Percentiles rank a stretch among this genome's conserved stretches.
phyloP scores from a whole-genome alignment of 2,113 vertebrate genomes.

The Colistium nudipinnis region DNA sequence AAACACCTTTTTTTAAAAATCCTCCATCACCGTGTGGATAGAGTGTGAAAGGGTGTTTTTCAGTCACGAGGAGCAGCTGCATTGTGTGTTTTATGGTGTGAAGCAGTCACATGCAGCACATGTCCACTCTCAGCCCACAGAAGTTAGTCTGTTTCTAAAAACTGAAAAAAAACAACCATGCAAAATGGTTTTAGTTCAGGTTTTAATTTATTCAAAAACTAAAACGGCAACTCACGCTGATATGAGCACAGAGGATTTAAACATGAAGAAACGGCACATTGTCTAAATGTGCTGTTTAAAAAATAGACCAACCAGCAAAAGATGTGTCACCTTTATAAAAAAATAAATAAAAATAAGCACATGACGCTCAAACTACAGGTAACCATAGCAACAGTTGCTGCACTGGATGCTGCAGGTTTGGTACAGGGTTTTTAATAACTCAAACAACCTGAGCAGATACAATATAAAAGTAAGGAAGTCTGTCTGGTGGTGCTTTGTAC shows the following conservation, averaged over 20 bases:
- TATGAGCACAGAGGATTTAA: neutral
- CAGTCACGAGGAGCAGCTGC: neutral
- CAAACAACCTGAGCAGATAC: neutral
- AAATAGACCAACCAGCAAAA: neutral
- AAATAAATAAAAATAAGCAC: too few relatives aligned
- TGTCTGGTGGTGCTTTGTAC: neutral
- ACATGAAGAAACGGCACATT: too few relatives aligned
- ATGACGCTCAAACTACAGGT: constrained; percentile 20
- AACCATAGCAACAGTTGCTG: constrained; percentile 43
- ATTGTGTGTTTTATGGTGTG: neutral
- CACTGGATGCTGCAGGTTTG: neutral
- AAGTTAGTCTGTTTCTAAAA: neutral
- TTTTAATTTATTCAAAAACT: neutral
- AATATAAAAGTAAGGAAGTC: too few relatives aligned
- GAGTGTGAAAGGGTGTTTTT: neutral
- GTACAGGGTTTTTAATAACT: neutral
- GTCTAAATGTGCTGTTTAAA: neutral
- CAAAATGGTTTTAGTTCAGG: neutral
- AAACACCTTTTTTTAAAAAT: too few relatives aligned
- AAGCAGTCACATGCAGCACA: neutral
- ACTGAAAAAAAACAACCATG: neutral
- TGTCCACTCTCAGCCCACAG: neutral
- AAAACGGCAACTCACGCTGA: too few relatives aligned
- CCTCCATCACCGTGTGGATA: neutral
- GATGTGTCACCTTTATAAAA: neutral